A percentile compares a stretch with the other conserved stretches of the same genome.
phyloP scores from a whole-genome alignment of 2,113 vertebrate species.

The Porphyrio hochstetteri region DNA sequence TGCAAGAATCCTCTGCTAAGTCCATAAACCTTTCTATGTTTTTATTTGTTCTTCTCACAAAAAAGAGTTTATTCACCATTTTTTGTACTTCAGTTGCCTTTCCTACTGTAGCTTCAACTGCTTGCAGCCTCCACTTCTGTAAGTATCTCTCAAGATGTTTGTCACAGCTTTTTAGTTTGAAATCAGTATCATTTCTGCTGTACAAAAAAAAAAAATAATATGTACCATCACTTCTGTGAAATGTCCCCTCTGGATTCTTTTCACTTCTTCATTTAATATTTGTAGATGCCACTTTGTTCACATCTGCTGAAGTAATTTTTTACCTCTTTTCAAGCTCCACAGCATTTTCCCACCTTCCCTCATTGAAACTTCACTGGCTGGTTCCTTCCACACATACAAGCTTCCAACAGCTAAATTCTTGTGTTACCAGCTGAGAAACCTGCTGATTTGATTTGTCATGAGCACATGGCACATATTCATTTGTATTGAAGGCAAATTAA shows the following conservation, averaged over 20 bases:
- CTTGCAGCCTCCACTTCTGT: neutral
- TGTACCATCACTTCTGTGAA: neutral
- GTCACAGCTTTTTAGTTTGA: constrained; percentile 10
- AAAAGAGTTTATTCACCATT: neutral
- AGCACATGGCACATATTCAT: neutral
- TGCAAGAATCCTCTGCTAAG: neutral
- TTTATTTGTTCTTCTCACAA: neutral
- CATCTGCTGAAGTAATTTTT: neutral
- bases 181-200: neutral
- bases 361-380: neutral
- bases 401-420: constrained; percentile 2
- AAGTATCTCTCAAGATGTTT: neutral
- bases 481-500: constrained; percentile 17
- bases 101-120: neutral
- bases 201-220: neutral
- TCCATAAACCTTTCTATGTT: neutral
- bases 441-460: constrained; percentile 13
- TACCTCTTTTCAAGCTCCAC: neutral
- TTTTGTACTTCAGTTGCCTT: neutral
- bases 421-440: constrained; percentile 18
- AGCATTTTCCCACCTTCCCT: neutral
- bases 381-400: neutral
- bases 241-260: neutral
- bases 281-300: neutral
- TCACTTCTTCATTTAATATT: neutral